These are phyloP conservation scores for Adelognathus sp. DNA, from an alignment of 2,888 invertebrate species.

Conservation along the genomic window DNA sequence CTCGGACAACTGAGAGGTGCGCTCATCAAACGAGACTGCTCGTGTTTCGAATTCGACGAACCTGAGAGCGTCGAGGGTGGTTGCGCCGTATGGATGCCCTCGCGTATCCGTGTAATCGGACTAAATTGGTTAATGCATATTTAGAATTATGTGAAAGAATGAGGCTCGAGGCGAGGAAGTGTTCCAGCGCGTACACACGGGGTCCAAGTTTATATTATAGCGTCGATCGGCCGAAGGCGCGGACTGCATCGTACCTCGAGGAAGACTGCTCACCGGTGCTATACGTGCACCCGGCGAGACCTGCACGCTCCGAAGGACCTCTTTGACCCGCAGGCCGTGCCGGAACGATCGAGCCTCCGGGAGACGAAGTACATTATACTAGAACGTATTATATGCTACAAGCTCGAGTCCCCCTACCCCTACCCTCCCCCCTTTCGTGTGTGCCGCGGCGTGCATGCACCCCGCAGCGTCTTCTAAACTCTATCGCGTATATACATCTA, in stretches of 20 bases:
- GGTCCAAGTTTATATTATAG: background rate
- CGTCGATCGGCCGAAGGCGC: background rate
- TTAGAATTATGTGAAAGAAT: constrained; percentile 66
- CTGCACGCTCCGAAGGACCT: constrained; percentile 61
- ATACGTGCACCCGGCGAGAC: constrained; percentile 43
- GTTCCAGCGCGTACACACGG: background rate
- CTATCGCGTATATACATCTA: constrained; percentile 32
- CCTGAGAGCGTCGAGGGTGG: constrained; percentile 31
- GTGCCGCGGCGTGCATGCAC: constrained; percentile 38
- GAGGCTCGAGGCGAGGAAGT: constrained; percentile 49
- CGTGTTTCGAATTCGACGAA: constrained; percentile 1
- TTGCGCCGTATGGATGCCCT: constrained; percentile 48
- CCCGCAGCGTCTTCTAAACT: constrained; percentile 59
- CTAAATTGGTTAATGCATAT: constrained; percentile 75
- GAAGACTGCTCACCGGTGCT: constrained; percentile 31
- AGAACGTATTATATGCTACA: constrained; percentile 44
- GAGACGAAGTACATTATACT: constrained; percentile 57
- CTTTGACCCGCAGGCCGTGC: constrained; percentile 61
- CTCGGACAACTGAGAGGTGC: background rate
- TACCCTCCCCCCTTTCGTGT: constrained; percentile 14
- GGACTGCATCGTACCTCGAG: constrained; percentile 18
- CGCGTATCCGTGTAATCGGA: constrained; percentile 73
- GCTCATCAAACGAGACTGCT: background rate
- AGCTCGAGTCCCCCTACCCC: constrained; percentile 35
- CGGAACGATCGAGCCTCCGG: constrained; percentile 58